Conservation (phyloP, 2,113 vertebrate genomes). For the Laticauda colubrina region DNA sequence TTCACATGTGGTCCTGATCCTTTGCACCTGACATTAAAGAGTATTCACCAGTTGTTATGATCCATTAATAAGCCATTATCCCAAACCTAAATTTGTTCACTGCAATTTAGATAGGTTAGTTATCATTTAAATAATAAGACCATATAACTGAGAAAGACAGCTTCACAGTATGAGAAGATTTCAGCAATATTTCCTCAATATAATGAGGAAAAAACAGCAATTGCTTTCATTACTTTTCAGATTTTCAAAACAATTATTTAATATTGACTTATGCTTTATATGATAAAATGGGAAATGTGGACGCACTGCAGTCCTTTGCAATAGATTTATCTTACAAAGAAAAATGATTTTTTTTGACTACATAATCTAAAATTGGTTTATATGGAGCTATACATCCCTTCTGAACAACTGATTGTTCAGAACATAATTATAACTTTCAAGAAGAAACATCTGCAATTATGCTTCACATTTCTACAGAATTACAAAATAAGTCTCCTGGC, state of each 20-base stretch:
- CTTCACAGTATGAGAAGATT: background rate
- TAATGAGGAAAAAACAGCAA: background rate
- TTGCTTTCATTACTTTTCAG: background rate
- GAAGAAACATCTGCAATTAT: background rate
- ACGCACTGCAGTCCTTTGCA: background rate
- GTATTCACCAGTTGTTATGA: background rate
- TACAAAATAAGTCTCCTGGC: background rate
- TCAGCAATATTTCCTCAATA: background rate
- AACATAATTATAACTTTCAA: background rate
- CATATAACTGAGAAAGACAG: background rate
- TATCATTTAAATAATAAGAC: background rate
- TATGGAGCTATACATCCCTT: background rate
- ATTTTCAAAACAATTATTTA: background rate
- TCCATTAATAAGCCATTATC: background rate
- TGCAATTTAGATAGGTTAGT: background rate
- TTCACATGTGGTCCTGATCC: background rate
- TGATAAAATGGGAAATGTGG: background rate
- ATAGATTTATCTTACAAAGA: background rate
- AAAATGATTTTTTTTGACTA: background rate
- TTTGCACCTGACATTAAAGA: background rate
- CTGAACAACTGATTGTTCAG: background rate
- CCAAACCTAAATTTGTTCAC: background rate
- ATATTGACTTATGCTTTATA: background rate
- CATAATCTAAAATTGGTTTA: background rate
- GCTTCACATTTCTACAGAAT: background rate